These are phyloP conservation scores for Ecliptopera silaceata DNA, from an alignment of 2,888 invertebrate species.

Conservation along the genomic window DNA sequence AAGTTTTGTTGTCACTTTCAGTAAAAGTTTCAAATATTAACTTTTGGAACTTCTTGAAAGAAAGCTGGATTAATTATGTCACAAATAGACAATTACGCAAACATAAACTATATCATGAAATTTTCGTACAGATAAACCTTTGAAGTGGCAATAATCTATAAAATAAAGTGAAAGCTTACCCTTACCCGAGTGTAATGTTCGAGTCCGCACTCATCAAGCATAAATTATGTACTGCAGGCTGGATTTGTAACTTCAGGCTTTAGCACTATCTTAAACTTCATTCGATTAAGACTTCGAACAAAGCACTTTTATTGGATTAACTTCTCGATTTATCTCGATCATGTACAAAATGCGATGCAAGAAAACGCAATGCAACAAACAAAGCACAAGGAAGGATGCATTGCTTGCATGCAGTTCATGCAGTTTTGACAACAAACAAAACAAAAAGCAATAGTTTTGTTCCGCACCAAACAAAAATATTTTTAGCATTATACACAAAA, in stretches of 20 bases:
- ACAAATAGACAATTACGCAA: no score
- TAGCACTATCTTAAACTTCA: neutral
- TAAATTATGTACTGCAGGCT: neutral
- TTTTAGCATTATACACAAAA: neutral
- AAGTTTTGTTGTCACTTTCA: neutral
- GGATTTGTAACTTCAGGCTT: neutral
- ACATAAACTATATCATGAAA: no score
- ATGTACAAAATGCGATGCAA: neutral
- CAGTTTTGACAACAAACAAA: neutral
- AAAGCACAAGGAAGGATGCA: neutral
- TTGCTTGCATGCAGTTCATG: neutral
- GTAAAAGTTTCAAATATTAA: neutral
- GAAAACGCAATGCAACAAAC: neutral
- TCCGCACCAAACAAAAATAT: neutral
- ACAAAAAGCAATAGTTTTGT: neutral
- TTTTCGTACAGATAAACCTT: no score
- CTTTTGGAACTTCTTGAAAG: no score
- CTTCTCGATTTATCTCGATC: neutral
- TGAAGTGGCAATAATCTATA: neutral
- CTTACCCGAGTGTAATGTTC: conserved; percentile 36
- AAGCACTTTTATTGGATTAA: no score
- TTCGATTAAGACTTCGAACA: neutral
- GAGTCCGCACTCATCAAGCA: conserved; percentile 4
- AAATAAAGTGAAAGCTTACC: conserved; percentile 32
- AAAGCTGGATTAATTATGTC: no score